A percentile compares a stretch with the other conserved stretches of the same genome.
These are phyloP conservation scores for Hypomecis atomaria DNA, from an alignment of 2,888 invertebrate species.

Conservation along the genomic window DNA sequence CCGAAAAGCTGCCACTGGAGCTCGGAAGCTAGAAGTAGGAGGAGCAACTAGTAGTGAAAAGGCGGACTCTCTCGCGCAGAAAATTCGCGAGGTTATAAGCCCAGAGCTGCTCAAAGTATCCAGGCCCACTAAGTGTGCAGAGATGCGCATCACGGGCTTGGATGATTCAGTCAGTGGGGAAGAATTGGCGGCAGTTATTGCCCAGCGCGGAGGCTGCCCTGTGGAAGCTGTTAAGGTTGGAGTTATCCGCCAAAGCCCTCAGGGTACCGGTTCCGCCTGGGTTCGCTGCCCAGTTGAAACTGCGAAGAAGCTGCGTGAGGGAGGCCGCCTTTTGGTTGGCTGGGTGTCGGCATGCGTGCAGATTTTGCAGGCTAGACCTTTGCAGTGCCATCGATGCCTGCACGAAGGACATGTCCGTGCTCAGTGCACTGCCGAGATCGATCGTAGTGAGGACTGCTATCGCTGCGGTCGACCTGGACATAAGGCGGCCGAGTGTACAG, in stretches of 20 bases:
- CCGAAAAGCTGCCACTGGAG: too few species aligned
- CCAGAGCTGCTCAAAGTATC: not conserved
- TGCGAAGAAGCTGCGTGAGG: not conserved
- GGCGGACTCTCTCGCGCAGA: too few species aligned
- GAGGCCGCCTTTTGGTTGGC: too few species aligned
- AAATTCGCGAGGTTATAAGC: not conserved
- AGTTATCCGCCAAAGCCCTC: not conserved
- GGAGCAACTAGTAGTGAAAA: too few species aligned
- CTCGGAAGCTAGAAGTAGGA: too few species aligned
- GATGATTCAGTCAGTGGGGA: conserved; percentile 18
- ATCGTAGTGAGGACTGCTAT: conserved; percentile 8
- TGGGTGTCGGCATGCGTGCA: too few species aligned
- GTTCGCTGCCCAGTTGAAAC: too few species aligned
- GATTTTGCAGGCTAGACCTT: not conserved
- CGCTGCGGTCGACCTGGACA: too few species aligned
- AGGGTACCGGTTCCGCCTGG: not conserved
- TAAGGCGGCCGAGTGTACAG: not conserved
- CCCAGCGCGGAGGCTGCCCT: not conserved
- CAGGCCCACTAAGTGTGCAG: not conserved
- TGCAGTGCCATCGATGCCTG: too few species aligned
- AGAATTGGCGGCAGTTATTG: too few species aligned
- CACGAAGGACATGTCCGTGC: too few species aligned
- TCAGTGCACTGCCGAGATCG: too few species aligned
- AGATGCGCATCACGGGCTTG: conserved; percentile 7
- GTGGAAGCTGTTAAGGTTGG: not conserved